Evolutionary conservation across 1,140 invertebrate genomes (phyloP), one percentile per base, ranked within the genome.

Genomic region (Lepidurus apus): DNA sequence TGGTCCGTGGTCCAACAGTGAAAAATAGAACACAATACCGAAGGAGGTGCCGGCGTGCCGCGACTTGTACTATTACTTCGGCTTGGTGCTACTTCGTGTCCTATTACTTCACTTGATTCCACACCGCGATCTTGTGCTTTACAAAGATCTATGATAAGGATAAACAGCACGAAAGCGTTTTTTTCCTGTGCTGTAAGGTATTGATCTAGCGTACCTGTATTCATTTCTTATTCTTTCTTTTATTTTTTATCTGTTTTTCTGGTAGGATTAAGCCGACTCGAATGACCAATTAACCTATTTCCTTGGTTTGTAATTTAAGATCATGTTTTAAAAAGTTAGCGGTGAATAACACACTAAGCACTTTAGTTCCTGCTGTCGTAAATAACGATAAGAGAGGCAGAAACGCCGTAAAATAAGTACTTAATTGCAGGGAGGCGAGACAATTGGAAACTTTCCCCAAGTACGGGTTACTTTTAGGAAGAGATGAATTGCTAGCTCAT

Each of bases 281-380:
- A n/a, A n/a, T 13, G 21, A 21, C 53, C 53, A 65, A 65, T 65
- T 65, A 65, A 65, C 53, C 53, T 65, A 21, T 65, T 65, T 65
- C 4, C n/a, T 9, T 17, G 17, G 8, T 13, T 65, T n/a, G 21
- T 21, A 17, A 7, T 7, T 65, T n/a, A 7, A 13, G 17, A 11
- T 0, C 8, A 17, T 11, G 53, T 5, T 9, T 8, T 13, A 17
- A 17, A 17, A 65, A 65, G 13, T 34, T n/a, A 21, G 21, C 53
- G 53, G 53, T 65, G 53, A 17, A 65, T n/a, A 65, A 47, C 45
- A 65, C 21, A 8, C 13, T 65, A 65, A 65, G 53, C 53, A n/a
- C 17, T 65, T 65, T 65, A 65, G 17, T 65, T 65, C 53, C 6
- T 17, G 53, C 5, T 65, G 10, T 65, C 53, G 53, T 65, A 65